Base-by-base conservation (phyloP, 2,797 vertebrate genomes). In the Neosilurus hyrtlii region DNA sequence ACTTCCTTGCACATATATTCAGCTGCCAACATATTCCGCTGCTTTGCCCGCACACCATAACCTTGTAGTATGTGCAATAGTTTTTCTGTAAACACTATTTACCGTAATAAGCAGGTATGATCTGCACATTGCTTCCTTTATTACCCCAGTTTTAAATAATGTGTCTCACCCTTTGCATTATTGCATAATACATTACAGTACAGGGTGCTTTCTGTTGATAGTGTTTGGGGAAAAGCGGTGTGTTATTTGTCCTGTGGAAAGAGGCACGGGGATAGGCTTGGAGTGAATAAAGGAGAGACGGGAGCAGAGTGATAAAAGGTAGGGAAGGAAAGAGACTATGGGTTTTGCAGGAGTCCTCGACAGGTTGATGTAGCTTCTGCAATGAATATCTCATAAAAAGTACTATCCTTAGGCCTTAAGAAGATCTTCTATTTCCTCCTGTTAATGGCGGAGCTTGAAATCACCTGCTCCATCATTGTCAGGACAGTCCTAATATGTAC, bases 311-410 rank as follows among this genome's bases (percentile, higher is more conserved):
- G 88, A 87, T 85, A 83, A 84, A 85, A 83, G 82, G 66, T 82
- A 71, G 79, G 26, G 20, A 84, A 68, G 86, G 75, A 80, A 83
- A 80, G 79, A 68, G 70, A 83, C 83, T 76, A 83, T 84, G 84
- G 83, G 68, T 90, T 79, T 90, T 83, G 89, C 81, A 86, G 90
- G 89, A 89, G 89, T 89, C 87, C 83, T 89, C 89, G 94, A 94
- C 93, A 95, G 94, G 91, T 95, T 95, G 94, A 95, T 95, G 91
- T 94, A 94, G 92, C 92, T 93, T 87, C 89, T 90, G 94, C 92
- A 94, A 95, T 94, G 93, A 95, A 92, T 91, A 92, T 92, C 94
- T 95, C 94, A 94, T 95, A 94, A 95, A 95, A 94, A 91, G 92
- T 92, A 91, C 92, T 94, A 93, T 94, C 93, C 90, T 88, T 92